Percentiles rank a stretch among this genome's conserved stretches.
These are phyloP conservation scores for Epinotia bilunana DNA, from an alignment of 2,888 invertebrate genomes.

Conservation along the genomic window DNA sequence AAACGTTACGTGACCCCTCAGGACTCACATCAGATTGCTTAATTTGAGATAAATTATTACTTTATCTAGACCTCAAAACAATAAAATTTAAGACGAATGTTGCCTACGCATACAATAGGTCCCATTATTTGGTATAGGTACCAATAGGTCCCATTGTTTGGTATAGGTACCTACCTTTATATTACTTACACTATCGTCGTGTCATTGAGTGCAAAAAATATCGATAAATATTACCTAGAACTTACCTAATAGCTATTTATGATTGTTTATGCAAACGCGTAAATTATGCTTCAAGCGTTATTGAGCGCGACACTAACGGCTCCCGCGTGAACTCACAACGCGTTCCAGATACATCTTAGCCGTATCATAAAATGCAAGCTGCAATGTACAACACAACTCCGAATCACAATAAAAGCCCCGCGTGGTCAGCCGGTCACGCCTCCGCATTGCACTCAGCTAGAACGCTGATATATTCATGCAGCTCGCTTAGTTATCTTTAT, in stretches of 20 bases:
- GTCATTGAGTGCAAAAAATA: background rate
- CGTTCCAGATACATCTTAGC: constrained; percentile 15
- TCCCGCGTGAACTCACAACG: background rate
- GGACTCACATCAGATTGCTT: no score
- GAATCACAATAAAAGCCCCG: constrained; percentile 33
- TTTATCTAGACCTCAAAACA: no score
- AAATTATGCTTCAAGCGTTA: constrained; percentile 16
- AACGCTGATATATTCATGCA: constrained; percentile 15
- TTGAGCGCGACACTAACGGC: background rate
- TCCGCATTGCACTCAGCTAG: constrained; percentile 31
- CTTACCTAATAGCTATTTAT: background rate
- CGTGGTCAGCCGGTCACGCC: constrained; percentile 30
- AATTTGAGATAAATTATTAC: no score
- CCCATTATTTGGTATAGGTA: no score
- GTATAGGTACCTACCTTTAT: no score
- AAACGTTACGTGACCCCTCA: no score
- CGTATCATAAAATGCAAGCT: constrained; percentile 24
- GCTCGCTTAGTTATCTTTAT: constrained; percentile 1
- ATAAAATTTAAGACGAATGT: no score
- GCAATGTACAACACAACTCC: constrained; percentile 25
- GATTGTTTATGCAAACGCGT: background rate
- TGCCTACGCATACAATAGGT: no score
- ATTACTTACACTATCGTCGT: background rate
- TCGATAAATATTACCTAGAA: background rate
- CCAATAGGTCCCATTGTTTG: no score